Evolutionary conservation across 2,888 invertebrate species (phyloP), one percentile per base, ranked within the genome.

Genomic region (Crioceris asparagi): DNA sequence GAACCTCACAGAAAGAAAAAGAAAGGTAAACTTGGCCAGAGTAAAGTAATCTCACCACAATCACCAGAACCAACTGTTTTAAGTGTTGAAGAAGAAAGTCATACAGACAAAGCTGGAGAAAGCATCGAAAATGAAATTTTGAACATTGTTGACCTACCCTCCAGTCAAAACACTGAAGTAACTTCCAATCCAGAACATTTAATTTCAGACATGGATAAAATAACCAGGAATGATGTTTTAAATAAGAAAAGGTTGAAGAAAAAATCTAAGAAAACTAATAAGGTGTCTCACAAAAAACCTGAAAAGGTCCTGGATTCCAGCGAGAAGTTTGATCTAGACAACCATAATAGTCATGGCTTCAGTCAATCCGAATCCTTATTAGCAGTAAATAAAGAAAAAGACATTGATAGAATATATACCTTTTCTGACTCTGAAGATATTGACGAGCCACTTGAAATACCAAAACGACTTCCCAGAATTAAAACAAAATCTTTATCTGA

Each of bases 381-480:
- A n/a, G 30, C 2, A 10, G 17, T 16, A 3, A 26, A 10, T 14
- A 42, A 35, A 36, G 34, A 32, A 10, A 39, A 36, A 18, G 46
- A 46, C 29, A 39, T 44, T 18, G 46, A 46, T 26, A 40, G 39
- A 17, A 42, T 46, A 16, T 46, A 46, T 19, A 40, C 41, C 10
- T 46, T 46, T 27, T 40, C 42, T n/a, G 46, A 46, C 27, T 40
- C 39, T 3, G 46, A 46, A 34, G 46, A 46, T 32, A 34, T 43
- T n/a, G 44, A 46, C 17, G 40, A 39, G 18, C 44, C 46, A 2
- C 21, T 44, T 29, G 46, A 46, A 26, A 33, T 40, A 17, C 44
- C 42, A n/a, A n/a, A n/a, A n/a, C n/a, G n/a, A n/a, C n/a, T n/a
- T n/a, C n/a, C n/a, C n/a, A n/a, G n/a, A n/a, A n/a, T n/a, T n/a